These are phyloP conservation scores for Manis javanica DNA, from an alignment of 2,797 vertebrate species.

Conservation along the genomic window DNA sequence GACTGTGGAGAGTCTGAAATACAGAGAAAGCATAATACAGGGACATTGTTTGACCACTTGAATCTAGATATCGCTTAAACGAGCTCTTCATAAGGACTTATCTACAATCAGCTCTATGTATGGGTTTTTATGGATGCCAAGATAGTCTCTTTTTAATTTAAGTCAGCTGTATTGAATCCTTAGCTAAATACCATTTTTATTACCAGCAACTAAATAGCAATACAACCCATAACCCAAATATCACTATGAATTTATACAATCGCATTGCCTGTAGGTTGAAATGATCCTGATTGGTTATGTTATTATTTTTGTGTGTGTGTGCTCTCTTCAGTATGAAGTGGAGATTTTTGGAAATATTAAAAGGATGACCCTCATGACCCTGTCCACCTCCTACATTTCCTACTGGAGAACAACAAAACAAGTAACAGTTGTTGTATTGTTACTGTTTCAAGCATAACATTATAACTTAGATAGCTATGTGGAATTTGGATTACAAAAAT, in stretches of 20 bases:
- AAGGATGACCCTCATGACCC: not conserved
- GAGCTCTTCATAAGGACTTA: no score
- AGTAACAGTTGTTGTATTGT: not conserved
- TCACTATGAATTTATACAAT: not conserved
- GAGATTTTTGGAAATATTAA: not conserved
- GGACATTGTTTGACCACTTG: not conserved
- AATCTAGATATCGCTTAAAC: not conserved
- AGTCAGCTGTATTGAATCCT: not conserved
- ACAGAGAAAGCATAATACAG: not conserved
- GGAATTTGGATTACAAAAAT: not conserved
- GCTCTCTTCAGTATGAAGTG: not conserved
- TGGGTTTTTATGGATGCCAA: not conserved
- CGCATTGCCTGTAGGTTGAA: not conserved
- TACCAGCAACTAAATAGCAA: not conserved
- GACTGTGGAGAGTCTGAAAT: not conserved
- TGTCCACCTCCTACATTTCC: not conserved
- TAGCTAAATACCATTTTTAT: not conserved
- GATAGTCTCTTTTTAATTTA: not conserved
- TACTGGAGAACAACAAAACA: not conserved
- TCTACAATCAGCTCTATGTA: not conserved
- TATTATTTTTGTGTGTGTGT: not conserved
- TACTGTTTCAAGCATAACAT: not conserved
- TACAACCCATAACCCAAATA: not conserved
- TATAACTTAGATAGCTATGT: not conserved
- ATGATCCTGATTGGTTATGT: not conserved